Base-by-base conservation (phyloP, 2,797 vertebrate genomes). In the Hemibagrus guttatus region DNA sequence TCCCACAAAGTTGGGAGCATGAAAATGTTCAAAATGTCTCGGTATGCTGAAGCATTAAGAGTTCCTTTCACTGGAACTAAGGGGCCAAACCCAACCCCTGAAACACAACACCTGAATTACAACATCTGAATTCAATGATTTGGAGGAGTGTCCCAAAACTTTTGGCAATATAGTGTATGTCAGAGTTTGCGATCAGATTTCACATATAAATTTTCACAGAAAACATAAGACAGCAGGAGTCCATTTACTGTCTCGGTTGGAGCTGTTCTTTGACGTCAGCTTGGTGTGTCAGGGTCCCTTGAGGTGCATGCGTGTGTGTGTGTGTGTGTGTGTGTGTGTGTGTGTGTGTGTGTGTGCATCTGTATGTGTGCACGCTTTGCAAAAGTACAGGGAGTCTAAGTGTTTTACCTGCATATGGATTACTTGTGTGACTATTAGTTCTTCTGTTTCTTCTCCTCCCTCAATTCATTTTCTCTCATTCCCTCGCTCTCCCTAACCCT, bases 401-500 rank as follows among this genome's bases (percentile, higher is more conserved):
- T 42, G 52, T 78, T 28, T 83, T 85, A 46, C 58, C 46, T 85
- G 61, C 74, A 79, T 90, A 90, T 87, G 75, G 68, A 80, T 83
- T 82, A 79, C 76, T 86, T 91, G 91, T 89, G 68, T 83, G 87
- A 83, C 87, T 88, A 75, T 88, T 85, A 90, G 89, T 90, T 86
- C 92, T 80, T 31, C 90, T 85, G 91, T 92, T 91, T 92, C 87
- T 93, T 85, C 91, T 89, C 61, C n/a, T 92, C 91, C 89, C 91
- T 88, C 88, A 91, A 85, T 90, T 90, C 76, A 89, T 90, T 89
- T 87, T 93, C 93, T 95, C 75, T 54, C 82, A 11, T 59, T 85
- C 78, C 31, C 19, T 35, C 13, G 16, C 56, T 80, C 87, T 49
- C 69, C 46, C 92, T 93, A 87, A 92, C 93, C 94, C 92, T 93